Conservation (phyloP, 1,140 invertebrate genomes). For the Aphis gossypii region DNA sequence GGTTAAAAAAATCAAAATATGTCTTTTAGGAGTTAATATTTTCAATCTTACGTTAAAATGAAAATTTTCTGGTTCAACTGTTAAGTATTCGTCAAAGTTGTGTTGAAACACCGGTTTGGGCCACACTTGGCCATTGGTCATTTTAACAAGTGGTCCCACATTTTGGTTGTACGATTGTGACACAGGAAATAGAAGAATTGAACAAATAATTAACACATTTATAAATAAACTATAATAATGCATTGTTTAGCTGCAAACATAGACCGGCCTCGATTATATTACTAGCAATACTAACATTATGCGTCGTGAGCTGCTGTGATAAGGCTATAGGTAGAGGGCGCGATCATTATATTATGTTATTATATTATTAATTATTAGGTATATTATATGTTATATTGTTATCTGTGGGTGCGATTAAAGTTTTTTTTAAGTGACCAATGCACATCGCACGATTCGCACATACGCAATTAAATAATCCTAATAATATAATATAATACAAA, state of each 20-base stretch:
- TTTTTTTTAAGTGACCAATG: no score
- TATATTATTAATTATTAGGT: no score
- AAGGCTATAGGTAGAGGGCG: no score
- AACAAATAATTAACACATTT: not conserved
- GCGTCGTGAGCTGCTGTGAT: no score
- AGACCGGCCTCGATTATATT: no score
- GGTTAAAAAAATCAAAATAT: not conserved
- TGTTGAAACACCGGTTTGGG: constrained; percentile 15
- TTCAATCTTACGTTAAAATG: constrained; percentile 19
- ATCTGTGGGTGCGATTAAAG: no score
- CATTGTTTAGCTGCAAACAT: not conserved
- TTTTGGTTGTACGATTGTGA: not conserved
- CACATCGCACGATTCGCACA: no score
- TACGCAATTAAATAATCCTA: no score
- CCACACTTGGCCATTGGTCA: constrained; percentile 37
- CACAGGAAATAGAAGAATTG: not conserved
- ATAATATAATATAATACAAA: no score
- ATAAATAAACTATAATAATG: not conserved
- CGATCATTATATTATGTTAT: no score
- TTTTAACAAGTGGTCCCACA: not conserved
- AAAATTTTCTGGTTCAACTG: constrained; percentile 15
- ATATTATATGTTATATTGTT: no score
- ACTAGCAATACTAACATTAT: no score
- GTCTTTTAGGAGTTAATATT: not conserved
- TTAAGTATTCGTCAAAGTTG: not conserved